Evolutionary conservation across 2,113 vertebrate species (phyloP), one percentile per base, ranked within the genome.

Genomic region (Apeltes quadracus): DNA sequence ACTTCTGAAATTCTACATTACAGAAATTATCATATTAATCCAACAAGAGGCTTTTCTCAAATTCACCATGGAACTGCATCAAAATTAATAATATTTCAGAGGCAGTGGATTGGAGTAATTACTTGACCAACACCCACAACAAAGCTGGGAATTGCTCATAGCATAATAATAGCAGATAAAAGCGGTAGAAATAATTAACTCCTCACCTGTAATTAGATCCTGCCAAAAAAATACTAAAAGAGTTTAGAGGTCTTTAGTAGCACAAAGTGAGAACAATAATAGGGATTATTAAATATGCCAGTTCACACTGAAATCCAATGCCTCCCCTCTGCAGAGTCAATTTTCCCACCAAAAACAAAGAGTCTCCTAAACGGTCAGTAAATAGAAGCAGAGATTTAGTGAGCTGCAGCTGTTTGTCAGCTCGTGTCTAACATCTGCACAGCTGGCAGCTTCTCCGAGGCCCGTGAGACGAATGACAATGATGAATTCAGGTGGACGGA

Each of bases 71-170:
- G 71, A 76, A 58, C 53, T 61, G 62, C 73, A 75, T 88, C 54
- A 80, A 71, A 86, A 73, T 87, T 68, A 85, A 75, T 81, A 78
- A 69, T 77, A 74, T 87, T 91, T 79, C 61, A 84, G 75, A 73
- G 73, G 82, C 85, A 81, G 77, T 84, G 82, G 63, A 61, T 79
- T 84, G 57, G 65, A 82, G 74, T 86, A 90, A 92, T 92, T 89
- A 90, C 82, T 82, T 87, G 87, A 90, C 87, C 85, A 87, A 73
- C 72, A 85, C 76, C 62, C 29, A 76, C 55, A 84, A 79, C 82
- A 77, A 83, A 44, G 39, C 69, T 13, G 72, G 75, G 54, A 79
- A 89, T 73, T 81, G 76, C 78, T 89, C 76, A 86, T 83, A 79
- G 76, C 57, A 78, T 75, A 73, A 84, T 78, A 86, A 81, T 69